These are phyloP conservation scores for Saguinus midas DNA, from an alignment of 2,113 vertebrate species.

Conservation along the genomic window DNA sequence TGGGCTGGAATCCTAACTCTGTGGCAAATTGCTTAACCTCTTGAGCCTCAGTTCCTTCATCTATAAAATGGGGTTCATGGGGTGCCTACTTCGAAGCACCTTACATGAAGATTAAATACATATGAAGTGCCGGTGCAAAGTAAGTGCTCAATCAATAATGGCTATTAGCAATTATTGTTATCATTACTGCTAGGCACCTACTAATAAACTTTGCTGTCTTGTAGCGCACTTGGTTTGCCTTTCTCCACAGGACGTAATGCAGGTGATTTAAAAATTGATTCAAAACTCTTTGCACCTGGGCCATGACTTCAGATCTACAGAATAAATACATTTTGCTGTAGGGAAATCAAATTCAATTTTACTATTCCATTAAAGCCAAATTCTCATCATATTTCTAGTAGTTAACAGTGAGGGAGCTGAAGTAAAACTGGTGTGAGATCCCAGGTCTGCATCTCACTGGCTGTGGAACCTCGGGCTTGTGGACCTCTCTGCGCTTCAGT, in stretches of 20 bases:
- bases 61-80: neutral
- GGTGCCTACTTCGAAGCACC: neutral
- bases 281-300: neutral
- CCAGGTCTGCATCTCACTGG: neutral
- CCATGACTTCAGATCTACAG: conserved; percentile 12
- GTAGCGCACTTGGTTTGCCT: neutral
- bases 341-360: neutral
- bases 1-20: conserved; percentile 11
- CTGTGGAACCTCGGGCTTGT: neutral
- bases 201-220: neutral
- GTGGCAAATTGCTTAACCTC: neutral
- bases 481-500: neutral
- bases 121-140: neutral
- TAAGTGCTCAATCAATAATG: neutral
- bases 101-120: neutral
- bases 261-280: conserved; percentile 38
- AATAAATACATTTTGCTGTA: conserved; percentile 21
- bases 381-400: neutral
- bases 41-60: conserved; percentile 16
- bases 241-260: conserved; percentile 38
- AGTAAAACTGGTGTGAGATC: neutral
- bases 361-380: conserved; percentile 23
- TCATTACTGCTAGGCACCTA: neutral
- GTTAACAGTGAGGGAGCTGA: neutral
- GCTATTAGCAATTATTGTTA: neutral